Evolutionary conservation across 2,888 invertebrate genomes (phyloP).

Genomic region (Plemyria rubiginata): DNA sequence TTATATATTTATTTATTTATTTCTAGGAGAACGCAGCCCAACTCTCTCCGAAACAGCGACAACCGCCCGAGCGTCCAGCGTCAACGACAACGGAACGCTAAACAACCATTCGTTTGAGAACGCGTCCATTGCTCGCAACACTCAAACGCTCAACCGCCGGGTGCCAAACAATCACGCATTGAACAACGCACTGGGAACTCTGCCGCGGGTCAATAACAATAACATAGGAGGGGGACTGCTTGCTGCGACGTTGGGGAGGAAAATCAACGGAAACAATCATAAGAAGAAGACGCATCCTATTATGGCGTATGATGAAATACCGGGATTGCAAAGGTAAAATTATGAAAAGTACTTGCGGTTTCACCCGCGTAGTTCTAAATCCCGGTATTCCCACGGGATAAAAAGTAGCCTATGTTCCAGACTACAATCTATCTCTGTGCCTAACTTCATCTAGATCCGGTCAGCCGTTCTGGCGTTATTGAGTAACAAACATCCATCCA

Average conservation of each 20-base stretch:
- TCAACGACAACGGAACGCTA: conserved; percentile 77
- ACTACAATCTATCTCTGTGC: too few relatives aligned
- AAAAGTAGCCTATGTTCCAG: too few relatives aligned
- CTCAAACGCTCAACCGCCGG: conserved; percentile 75
- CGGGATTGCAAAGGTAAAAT: conserved; percentile 79
- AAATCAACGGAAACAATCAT: conserved; percentile 82
- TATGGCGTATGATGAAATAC: conserved; percentile 85
- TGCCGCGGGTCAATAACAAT: conserved; percentile 75
- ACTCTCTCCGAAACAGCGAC: conserved; percentile 93
- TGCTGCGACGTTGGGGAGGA: conserved; percentile 76
- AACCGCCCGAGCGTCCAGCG: conserved; percentile 91
- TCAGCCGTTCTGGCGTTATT: too few relatives aligned
- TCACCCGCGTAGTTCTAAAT: too few relatives aligned
- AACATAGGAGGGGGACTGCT: conserved; percentile 64
- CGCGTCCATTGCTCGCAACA: conserved; percentile 66
- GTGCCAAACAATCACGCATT: conserved; percentile 67
- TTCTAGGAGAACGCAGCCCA: conserved; percentile 90
- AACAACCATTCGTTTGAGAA: conserved; percentile 70
- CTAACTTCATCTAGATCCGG: too few relatives aligned
- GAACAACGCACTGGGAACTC: conserved; percentile 76
- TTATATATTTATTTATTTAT: too few relatives aligned
- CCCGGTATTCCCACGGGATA: too few relatives aligned
- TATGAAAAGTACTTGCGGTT: too few relatives aligned
- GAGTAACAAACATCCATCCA: too few relatives aligned
- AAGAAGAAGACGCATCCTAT: conserved; percentile 83